Evolutionary conservation across 2,113 vertebrate species (phyloP).

Genomic region (Synodontis membranacea): DNA sequence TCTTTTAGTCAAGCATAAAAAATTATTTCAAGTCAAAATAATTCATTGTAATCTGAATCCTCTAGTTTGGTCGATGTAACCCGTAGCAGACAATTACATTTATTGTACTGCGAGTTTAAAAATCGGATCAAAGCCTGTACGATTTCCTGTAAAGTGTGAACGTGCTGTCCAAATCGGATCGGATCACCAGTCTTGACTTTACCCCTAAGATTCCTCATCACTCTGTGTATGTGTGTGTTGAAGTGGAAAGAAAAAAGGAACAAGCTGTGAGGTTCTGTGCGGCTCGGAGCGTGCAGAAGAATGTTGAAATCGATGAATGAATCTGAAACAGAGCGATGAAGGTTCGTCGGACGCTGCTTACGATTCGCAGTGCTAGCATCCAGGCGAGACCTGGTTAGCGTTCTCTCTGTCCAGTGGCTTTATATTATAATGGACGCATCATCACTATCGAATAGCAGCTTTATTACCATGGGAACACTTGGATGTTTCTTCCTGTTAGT

Average conservation of each 20-base stretch:
- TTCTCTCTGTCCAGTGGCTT: conserved; percentile 14
- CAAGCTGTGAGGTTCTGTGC: conserved; percentile 17
- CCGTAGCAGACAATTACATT: background rate
- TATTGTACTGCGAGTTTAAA: background rate
- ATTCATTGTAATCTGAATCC: background rate
- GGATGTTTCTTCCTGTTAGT: conserved; percentile 85
- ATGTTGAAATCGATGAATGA: conserved; percentile 22
- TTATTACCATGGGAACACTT: conserved; percentile 94
- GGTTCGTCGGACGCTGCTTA: conserved; percentile 20
- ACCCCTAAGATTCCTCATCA: conserved; percentile 24
- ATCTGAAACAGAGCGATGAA: conserved; percentile 11
- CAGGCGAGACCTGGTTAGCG: background rate
- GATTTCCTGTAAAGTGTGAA: background rate
- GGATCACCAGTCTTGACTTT: background rate
- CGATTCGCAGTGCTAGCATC: background rate
- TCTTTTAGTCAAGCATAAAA: background rate
- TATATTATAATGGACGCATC: conserved; percentile 87
- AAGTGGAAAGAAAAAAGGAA: background rate
- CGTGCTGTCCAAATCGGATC: background rate
- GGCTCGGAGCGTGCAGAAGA: conserved; percentile 24
- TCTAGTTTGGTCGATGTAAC: background rate
- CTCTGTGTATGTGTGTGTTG: background rate
- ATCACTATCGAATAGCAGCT: conserved; percentile 96
- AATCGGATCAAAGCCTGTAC: too few relatives aligned
- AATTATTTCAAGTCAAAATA: background rate